Percentiles rank a stretch among this genome's conserved stretches.
Conservation (phyloP, 2,113 vertebrate species). For the Sander vitreus region DNA sequence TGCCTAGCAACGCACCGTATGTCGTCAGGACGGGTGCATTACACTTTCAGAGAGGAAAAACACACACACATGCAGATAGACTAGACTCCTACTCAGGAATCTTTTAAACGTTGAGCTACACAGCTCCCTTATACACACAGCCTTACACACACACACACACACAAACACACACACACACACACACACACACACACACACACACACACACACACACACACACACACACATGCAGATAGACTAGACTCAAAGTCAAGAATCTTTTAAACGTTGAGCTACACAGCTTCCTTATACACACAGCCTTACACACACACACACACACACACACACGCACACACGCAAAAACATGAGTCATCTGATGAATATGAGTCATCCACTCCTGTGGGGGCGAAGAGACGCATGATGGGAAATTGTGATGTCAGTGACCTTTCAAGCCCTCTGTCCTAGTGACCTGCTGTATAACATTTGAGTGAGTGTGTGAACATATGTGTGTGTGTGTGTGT, state of each 20-base stretch:
- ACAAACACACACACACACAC: not conserved
- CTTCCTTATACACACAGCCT: slow-evolving; percentile 1
- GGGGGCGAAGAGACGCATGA: slow-evolving; percentile 39
- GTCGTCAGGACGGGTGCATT: slow-evolving; percentile 81
- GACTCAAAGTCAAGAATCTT: not conserved
- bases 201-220: slow-evolving; percentile 3
- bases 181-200: no score
- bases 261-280: not conserved
- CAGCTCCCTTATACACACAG: not conserved
- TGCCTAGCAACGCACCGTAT: slow-evolving; percentile 88
- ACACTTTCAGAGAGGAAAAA: slow-evolving; percentile 54
- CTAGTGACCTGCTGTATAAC: slow-evolving; percentile 36
- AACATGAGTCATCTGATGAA: slow-evolving; percentile 68
- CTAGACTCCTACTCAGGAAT: not conserved
- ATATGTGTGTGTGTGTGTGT: not conserved
- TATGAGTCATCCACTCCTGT: slow-evolving; percentile 62
- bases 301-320: slow-evolving; percentile 6
- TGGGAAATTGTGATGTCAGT: slow-evolving; percentile 53
- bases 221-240: not conserved
- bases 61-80: not conserved
- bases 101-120: not conserved
- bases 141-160: not conserved
- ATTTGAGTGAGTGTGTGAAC: not conserved
- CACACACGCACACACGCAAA: not conserved
- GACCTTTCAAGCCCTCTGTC: slow-evolving; percentile 35